phyloP scores from a whole-genome alignment of 2,113 vertebrate species.

The Herpetotheres cachinnans region DNA sequence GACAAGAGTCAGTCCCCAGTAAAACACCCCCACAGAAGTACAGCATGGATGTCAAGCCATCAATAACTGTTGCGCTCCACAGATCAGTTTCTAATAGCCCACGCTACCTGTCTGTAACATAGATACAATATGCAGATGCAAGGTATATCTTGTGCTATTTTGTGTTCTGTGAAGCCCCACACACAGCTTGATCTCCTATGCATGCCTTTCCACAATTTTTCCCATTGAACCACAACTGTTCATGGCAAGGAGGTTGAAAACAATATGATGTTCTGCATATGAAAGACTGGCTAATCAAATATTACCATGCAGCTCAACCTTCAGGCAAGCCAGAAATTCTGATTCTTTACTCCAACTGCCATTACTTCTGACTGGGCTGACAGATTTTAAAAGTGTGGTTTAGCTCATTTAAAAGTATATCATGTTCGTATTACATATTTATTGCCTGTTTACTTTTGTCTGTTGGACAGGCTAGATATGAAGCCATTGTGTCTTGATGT shows the following conservation, averaged over 20 bases:
- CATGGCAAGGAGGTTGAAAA: background rate
- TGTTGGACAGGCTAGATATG: background rate
- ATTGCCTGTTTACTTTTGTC: background rate
- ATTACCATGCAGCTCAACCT: background rate
- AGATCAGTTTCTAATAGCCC: background rate
- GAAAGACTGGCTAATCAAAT: background rate
- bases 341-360: background rate
- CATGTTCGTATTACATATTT: background rate
- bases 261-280: background rate
- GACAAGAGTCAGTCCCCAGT: background rate
- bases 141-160: background rate
- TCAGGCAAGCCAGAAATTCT: background rate
- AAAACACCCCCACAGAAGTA: background rate
- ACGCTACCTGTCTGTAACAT: background rate
- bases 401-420: background rate
- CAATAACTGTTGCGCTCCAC: background rate
- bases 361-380: background rate
- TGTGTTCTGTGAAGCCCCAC: background rate
- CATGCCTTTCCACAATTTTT: background rate
- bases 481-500: background rate
- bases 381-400: background rate
- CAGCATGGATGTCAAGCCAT: background rate
- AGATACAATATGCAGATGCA: background rate
- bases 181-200: background rate
- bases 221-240: background rate